phyloP scores from a whole-genome alignment of 2,888 invertebrate species.

The Phytoseiulus persimilis region DNA sequence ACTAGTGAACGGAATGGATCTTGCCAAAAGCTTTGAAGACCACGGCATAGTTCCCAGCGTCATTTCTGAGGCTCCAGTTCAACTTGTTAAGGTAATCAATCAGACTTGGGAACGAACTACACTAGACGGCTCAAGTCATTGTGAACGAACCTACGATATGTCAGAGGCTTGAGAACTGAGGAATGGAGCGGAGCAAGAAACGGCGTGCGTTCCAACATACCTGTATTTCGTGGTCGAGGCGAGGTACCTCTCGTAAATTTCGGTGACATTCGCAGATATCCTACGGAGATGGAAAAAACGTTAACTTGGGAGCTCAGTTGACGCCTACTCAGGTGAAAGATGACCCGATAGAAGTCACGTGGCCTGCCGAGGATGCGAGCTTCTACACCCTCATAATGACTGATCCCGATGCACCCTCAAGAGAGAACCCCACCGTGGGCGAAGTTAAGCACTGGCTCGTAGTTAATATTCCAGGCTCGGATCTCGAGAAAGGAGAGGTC shows the following conservation, averaged over 20 bases:
- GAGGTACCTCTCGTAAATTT: background rate
- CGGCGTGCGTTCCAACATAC: no score
- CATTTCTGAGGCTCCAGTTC: background rate
- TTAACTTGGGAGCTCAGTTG: constrained; percentile 41
- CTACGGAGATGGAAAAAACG: background rate
- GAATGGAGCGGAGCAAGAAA: no score
- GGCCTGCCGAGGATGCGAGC: constrained; percentile 31
- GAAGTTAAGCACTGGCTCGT: constrained; percentile 54
- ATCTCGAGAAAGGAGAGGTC: constrained; percentile 50
- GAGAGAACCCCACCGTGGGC: constrained; percentile 51
- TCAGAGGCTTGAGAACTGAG: no score
- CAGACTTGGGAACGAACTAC: no score
- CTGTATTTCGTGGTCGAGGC: background rate
- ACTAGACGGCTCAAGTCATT: no score
- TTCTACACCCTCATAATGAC: constrained; percentile 42
- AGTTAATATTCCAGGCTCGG: constrained; percentile 51
- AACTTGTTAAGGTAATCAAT: background rate
- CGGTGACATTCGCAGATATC: background rate
- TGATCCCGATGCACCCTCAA: constrained; percentile 54
- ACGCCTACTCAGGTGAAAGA: constrained; percentile 44
- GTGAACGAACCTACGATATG: no score
- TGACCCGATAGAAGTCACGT: constrained; percentile 40
- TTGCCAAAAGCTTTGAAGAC: background rate
- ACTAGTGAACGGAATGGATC: background rate
- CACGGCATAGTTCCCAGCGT: constrained; percentile 6